Evolutionary conservation across 2,113 vertebrate species (phyloP), one percentile per base, ranked within the genome.

Genomic region (Stigmatopora argus): DNA sequence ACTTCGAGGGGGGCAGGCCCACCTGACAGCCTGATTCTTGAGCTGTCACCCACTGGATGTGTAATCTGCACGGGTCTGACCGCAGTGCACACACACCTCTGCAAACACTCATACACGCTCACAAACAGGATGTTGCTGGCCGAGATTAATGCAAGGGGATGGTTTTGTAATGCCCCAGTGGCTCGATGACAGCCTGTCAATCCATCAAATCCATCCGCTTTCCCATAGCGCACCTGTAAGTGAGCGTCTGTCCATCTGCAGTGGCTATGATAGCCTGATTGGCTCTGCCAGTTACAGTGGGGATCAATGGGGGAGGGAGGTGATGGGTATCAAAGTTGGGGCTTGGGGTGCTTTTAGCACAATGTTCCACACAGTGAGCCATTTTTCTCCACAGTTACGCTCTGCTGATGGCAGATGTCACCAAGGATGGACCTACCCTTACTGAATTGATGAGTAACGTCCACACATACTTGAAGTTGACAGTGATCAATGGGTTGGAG

Each of bases 241-340:
- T 87, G 85, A 83, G 74, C 77, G 87, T 85, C 79, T 86, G 83
- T 78, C 74, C 35, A 69, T 88, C 88, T 89, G 38, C 81, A 69
- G 69, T 81, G 81, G 86, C 86, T 75, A 53, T 60, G 82, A 88
- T 88, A 86, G 84, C 81, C 86, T 86, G 85, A 89, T 85, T 85
- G 86, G 80, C 84, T 84, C 83, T 71, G 85, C 86, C 88, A 88
- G 78, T 88, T 84, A 84, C 77, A 73, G 79, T 83, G 85, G 75
- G 86, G 86, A 86, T 89, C 86, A 86, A 87, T 86, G 73, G 83
- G 73, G 81, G 69, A 66, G 77, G 66, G 79, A 70, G 70, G 78
- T 65, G 5, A 0, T 8, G 74, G 82, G 73, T 6, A n/a, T 10
- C 6, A 10, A 7, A 41, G 38, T 41, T 41, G 38, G 38, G 38